phyloP scores from a whole-genome alignment of 2,888 invertebrate species.

The Glyphotaelius pellucidus region DNA sequence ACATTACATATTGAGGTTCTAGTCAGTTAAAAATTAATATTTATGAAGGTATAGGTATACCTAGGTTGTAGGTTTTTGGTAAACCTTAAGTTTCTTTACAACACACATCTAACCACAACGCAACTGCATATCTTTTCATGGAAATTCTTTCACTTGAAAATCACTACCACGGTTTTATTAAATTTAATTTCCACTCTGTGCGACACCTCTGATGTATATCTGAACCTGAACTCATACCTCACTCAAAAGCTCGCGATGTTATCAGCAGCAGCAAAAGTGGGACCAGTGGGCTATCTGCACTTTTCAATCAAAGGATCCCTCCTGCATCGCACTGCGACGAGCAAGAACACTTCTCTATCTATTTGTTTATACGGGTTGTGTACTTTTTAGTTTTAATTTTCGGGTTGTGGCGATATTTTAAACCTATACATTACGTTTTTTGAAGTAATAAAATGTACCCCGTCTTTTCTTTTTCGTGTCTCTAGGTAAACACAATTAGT shows the following conservation, averaged over 20 bases:
- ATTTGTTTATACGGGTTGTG: not conserved
- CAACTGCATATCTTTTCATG: no score
- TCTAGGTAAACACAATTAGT: not conserved
- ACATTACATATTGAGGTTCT: no score
- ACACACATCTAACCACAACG: no score
- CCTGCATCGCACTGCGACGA: constrained; percentile 14
- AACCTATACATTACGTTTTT: not conserved
- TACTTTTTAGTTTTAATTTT: not conserved
- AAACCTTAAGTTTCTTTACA: not conserved
- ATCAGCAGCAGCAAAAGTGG: constrained; percentile 4
- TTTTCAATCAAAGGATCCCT: constrained; percentile 2
- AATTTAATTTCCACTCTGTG: not conserved
- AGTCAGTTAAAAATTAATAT: no score
- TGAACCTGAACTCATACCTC: not conserved
- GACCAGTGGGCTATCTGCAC: not conserved
- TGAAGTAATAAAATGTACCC: not conserved
- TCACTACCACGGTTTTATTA: not conserved
- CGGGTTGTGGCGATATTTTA: not conserved
- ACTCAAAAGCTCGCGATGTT: not conserved
- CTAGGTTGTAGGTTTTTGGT: no score
- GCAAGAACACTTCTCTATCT: not conserved
- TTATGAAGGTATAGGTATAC: no score
- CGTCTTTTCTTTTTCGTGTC: no score
- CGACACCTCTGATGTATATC: not conserved
- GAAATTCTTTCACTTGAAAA: no score